Evolutionary conservation across 2,888 invertebrate species (phyloP), one percentile per base, ranked within the genome.

Genomic region (Pterostichus madidus): DNA sequence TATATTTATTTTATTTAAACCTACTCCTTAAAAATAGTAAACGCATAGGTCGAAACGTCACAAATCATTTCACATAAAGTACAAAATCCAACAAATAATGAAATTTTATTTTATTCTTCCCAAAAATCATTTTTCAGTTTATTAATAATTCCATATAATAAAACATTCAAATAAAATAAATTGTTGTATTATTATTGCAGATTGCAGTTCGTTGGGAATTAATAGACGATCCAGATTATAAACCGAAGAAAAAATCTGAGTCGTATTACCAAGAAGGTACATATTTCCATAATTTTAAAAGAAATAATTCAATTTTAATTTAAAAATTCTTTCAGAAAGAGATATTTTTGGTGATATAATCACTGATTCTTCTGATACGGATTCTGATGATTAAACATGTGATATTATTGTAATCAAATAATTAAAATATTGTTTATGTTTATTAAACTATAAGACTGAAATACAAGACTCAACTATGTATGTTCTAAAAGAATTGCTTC

Each of bases 141-240:
- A n/a, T n/a, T 24, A 24, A 24, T 3, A 24, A 24, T 24, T 24
- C 24, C 3, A 2, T 24, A 24, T 24, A 24, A 24, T 24, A 24
- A 24, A 24, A 24, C 24, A 24, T 24, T 31, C 52, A 17, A 73
- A 24, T 68, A 35, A 46, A 75, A 75, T 39, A 75, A 46, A 71
- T 8, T 46, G 35, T 64, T 61, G 31, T 35, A 73, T 78, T 44
- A 52, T 80, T 73, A 32, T 68, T 77, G 10, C 44, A 79, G 79
- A 31, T 76, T 61, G 76, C 59, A 32, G 68, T 81, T 59, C 73
- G 75, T 1, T 81, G 81, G 73, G 81, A 81, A 24, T 46, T 81
- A 59, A 11, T 81, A 8, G 61, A 75, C 4, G 81, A 81, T 73
- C 31, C 49, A 5, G 32, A 75, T 73, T 46, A 64, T 32, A 64